phyloP scores from a whole-genome alignment of 2,797 vertebrate species.

The Cyclopterus lumpus region DNA sequence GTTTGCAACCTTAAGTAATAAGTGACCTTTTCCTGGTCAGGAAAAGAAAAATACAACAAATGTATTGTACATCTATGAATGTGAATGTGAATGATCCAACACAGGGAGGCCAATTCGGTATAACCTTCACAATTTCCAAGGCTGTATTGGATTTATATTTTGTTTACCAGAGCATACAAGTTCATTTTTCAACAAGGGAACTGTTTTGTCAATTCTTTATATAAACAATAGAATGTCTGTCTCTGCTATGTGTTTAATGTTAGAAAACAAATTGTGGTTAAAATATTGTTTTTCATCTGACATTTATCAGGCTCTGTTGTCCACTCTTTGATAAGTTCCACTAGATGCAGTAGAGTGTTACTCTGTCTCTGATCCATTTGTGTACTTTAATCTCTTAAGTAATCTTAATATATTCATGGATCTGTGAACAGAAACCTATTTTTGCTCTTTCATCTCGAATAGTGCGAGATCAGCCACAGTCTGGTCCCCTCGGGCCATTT shows the following conservation, averaged over 20 bases:
- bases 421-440: background rate
- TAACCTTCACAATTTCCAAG: background rate
- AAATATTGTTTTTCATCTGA: background rate
- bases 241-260: background rate
- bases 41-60: background rate
- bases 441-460: constrained; percentile 22
- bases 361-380: background rate
- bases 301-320: background rate
- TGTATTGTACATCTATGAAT: background rate
- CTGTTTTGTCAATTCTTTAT: background rate
- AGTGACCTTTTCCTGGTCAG: background rate
- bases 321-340: background rate
- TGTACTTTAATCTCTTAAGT: background rate
- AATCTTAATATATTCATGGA: background rate
- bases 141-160: background rate
- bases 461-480: constrained; percentile 25
- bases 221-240: background rate
- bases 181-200: background rate
- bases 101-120: background rate
- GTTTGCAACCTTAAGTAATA: background rate
- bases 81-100: background rate
- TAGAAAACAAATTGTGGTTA: background rate
- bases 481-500: constrained; percentile 11
- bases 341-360: background rate
- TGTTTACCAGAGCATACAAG: background rate